Conservation (phyloP, 2,888 invertebrate genomes). For the Cosmia pyralina region DNA sequence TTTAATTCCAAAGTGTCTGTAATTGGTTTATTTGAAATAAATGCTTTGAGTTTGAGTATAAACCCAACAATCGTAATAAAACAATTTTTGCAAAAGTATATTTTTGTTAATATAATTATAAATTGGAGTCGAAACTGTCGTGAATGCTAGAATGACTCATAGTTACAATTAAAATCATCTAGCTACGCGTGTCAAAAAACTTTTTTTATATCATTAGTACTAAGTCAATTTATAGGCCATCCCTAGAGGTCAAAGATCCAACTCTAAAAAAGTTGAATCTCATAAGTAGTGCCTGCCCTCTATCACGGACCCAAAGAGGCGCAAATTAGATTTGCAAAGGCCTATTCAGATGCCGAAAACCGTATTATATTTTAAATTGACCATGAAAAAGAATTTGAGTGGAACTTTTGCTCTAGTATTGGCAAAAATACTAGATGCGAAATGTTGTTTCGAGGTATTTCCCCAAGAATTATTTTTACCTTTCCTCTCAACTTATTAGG, state of each 20-base stretch:
- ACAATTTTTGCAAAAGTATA: neutral
- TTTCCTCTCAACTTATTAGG: neutral
- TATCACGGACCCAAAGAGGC: slow-evolving; percentile 70
- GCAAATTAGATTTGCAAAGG: slow-evolving; percentile 86
- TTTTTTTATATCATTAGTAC: neutral
- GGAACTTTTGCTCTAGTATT: slow-evolving; percentile 64
- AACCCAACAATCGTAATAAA: neutral
- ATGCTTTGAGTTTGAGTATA: too few species aligned
- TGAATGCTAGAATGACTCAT: neutral
- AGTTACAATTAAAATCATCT: neutral
- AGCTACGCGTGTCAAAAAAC: neutral
- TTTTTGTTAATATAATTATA: neutral
- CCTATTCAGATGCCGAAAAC: slow-evolving; percentile 81
- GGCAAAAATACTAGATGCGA: slow-evolving; percentile 32
- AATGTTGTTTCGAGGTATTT: neutral
- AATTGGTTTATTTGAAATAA: too few species aligned
- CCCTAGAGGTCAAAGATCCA: slow-evolving; percentile 34
- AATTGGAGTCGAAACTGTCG: neutral
- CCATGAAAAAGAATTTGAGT: slow-evolving; percentile 85
- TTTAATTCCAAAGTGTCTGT: too few species aligned
- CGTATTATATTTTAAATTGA: slow-evolving; percentile 88
- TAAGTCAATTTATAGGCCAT: neutral
- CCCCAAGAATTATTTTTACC: neutral
- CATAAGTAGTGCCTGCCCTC: slow-evolving; percentile 51
- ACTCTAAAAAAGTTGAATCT: slow-evolving; percentile 29